Percentiles rank a stretch among this genome's conserved stretches.
Conservation (phyloP, 2,888 invertebrate species). For the Thecophora atra region DNA sequence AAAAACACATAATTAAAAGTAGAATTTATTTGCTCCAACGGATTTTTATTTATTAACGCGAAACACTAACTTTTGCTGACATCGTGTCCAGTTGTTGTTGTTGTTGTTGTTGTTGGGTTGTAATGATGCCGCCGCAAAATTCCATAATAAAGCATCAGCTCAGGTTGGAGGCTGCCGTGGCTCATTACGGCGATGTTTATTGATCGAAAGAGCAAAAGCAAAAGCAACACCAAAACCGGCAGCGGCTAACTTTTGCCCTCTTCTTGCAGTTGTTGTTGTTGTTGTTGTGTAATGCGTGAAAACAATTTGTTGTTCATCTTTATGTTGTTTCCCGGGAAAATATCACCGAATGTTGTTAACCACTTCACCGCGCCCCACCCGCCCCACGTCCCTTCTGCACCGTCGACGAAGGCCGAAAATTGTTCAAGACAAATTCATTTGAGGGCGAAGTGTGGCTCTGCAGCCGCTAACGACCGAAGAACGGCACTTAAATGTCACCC, state of each 20-base stretch:
- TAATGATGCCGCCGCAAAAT: not conserved
- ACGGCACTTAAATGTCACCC: constrained; percentile 56
- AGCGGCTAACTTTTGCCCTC: not conserved
- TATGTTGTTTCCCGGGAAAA: constrained; percentile 57
- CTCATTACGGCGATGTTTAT: constrained; percentile 53
- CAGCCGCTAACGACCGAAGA: constrained; percentile 35
- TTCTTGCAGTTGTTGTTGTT: not conserved
- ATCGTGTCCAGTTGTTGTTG: constrained; percentile 26
- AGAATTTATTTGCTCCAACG: constrained; percentile 30
- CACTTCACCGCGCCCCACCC: constrained; percentile 25
- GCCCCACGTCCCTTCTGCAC: not conserved
- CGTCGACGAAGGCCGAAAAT: constrained; percentile 11
- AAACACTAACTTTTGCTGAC: constrained; percentile 34
- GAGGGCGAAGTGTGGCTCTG: constrained; percentile 15
- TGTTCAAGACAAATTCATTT: constrained; percentile 35
- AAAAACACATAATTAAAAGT: constrained; percentile 34
- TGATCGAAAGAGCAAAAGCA: constrained; percentile 6
- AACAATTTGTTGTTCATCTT: constrained; percentile 63
- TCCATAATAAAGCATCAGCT: constrained; percentile 24
- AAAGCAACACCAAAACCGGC: not conserved
- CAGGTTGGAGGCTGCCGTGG: constrained; percentile 12
- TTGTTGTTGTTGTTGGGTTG: constrained; percentile 3
- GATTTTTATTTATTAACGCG: constrained; percentile 37
- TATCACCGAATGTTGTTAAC: constrained; percentile 26
- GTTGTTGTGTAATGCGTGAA: constrained; percentile 56